Percentiles rank a stretch among this genome's conserved stretches.
phyloP scores from a whole-genome alignment of 2,888 invertebrate genomes.

The Habrosyne pyritoides region DNA sequence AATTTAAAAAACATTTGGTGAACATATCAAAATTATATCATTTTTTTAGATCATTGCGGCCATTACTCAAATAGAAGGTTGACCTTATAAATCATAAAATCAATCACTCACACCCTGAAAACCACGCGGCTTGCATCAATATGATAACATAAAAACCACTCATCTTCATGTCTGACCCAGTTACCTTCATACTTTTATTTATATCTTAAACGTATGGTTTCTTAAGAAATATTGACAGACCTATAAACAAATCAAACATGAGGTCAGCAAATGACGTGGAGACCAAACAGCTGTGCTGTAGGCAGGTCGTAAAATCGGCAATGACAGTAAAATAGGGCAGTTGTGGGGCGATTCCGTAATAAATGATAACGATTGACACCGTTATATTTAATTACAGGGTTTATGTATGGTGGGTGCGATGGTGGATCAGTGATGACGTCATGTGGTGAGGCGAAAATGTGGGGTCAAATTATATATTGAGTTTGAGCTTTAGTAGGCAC shows the following conservation, averaged over 20 bases:
- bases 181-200: slow-evolving; percentile 2
- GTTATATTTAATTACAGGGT: background rate
- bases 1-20: too few species aligned
- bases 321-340: background rate
- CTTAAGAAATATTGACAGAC: slow-evolving; percentile 1
- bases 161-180: background rate
- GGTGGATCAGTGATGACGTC: too few species aligned
- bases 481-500: too few species aligned
- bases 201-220: background rate
- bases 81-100: too few species aligned
- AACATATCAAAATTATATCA: too few species aligned
- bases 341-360: background rate
- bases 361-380: background rate
- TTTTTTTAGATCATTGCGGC: too few species aligned
- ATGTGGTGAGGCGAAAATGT: too few species aligned
- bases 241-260: slow-evolving; percentile 3
- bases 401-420: too few species aligned
- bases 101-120: background rate
- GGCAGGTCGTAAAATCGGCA: slow-evolving; percentile 1
- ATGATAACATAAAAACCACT: background rate
- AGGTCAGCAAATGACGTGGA: slow-evolving; percentile 3
- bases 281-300: slow-evolving; percentile 6
- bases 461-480: too few species aligned
- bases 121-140: background rate
- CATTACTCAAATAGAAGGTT: too few species aligned